phyloP scores from a whole-genome alignment of 2,797 vertebrate species.

The Lates japonicus region DNA sequence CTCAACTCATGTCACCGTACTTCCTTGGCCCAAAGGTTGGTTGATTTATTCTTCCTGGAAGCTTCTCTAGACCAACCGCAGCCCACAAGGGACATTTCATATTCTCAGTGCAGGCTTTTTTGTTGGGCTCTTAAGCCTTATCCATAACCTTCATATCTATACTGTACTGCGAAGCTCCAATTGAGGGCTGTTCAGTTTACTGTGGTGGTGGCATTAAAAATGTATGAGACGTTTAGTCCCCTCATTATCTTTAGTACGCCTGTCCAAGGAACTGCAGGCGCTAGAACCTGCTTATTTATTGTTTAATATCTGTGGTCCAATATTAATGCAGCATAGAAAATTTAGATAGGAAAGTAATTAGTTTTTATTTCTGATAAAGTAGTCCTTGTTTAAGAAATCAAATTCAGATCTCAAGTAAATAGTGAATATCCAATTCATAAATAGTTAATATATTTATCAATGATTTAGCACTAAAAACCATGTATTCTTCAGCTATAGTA shows the following conservation, averaged over 20 bases:
- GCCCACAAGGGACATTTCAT: conserved; percentile 46
- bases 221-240: conserved; percentile 42
- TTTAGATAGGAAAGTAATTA: background rate
- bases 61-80: conserved; percentile 27
- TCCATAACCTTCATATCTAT: conserved; percentile 26
- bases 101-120: conserved; percentile 38
- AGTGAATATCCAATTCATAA: background rate
- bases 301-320: conserved; percentile 8
- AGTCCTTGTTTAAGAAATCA: background rate
- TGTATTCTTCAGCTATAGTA: background rate
- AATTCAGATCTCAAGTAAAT: background rate
- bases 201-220: conserved; percentile 51
- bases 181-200: conserved; percentile 11
- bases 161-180: conserved; percentile 33
- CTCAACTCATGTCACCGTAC: background rate
- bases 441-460: background rate
- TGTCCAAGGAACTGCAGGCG: conserved; percentile 16
- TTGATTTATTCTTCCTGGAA: conserved; percentile 40
- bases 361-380: background rate
- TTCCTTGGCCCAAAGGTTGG: background rate
- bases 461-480: background rate
- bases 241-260: conserved; percentile 12
- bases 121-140: conserved; percentile 47
- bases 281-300: background rate
- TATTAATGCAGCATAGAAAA: background rate